phyloP scores from a whole-genome alignment of 2,797 vertebrate genomes.

The Schizopygopsis malacanthus region DNA sequence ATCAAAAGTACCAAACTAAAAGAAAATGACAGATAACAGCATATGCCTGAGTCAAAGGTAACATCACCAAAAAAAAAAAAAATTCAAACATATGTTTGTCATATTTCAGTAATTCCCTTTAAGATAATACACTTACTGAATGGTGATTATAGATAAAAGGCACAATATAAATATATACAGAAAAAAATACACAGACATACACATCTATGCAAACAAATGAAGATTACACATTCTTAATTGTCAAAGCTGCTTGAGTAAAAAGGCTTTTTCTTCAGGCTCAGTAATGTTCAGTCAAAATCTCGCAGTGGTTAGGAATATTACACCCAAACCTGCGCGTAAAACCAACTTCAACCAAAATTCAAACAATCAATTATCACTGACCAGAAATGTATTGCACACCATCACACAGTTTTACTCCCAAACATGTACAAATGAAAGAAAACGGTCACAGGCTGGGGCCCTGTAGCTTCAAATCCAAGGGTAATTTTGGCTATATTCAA shows the following conservation, averaged over 20 bases:
- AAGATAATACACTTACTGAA: conserved; percentile 68
- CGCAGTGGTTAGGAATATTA: conserved; percentile 38
- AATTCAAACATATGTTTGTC: conserved; percentile 38
- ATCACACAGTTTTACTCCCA: conserved; percentile 29
- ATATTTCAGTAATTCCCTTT: conserved; percentile 72
- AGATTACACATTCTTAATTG: conserved; percentile 77
- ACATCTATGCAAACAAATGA: conserved; percentile 54
- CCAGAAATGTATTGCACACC: conserved; percentile 73
- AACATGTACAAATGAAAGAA: conserved; percentile 1
- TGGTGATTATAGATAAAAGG: conserved; percentile 75
- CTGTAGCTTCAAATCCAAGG: conserved; percentile 7
- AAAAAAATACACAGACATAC: conserved; percentile 47
- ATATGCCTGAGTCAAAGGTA: not conserved
- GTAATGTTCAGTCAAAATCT: conserved; percentile 74
- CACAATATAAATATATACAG: conserved; percentile 81
- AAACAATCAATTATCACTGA: conserved; percentile 47
- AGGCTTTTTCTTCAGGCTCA: conserved; percentile 75
- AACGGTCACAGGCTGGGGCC: not conserved
- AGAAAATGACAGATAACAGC: conserved; percentile 35
- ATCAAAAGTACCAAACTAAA: conserved; percentile 29
- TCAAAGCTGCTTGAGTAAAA: conserved; percentile 76
- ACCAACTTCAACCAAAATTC: conserved; percentile 27
- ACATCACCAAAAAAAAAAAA: conserved; percentile 53
- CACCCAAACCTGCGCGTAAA: conserved; percentile 23
- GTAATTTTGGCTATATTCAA: conserved; percentile 7